Percentiles rank a stretch among this genome's conserved stretches.
Evolutionary conservation across 2,113 vertebrate species (phyloP).

Genomic region (Electrona antarctica): DNA sequence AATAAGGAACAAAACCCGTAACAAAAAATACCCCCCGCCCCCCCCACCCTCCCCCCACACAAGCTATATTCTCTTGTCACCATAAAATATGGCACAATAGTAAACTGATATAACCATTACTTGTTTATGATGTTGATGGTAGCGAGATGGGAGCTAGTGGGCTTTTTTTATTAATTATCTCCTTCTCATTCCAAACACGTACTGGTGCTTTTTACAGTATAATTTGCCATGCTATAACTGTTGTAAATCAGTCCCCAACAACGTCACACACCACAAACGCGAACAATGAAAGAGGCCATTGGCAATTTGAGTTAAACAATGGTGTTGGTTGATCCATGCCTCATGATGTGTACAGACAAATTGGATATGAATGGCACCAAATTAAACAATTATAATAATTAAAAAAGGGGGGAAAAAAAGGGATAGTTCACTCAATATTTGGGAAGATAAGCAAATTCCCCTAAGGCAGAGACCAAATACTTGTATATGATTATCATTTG

Average conservation of each 20-base stretch:
- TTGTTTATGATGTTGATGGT: slow-evolving; percentile 66
- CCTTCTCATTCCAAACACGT: slow-evolving; percentile 61
- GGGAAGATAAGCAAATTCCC: slow-evolving; percentile 20
- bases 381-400: background rate
- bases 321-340: slow-evolving; percentile 42
- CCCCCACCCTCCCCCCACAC: too few species aligned
- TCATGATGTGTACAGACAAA: slow-evolving; percentile 15
- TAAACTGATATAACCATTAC: slow-evolving; percentile 69
- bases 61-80: slow-evolving; percentile 62
- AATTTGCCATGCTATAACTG: slow-evolving; percentile 58
- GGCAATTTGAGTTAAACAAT: slow-evolving; percentile 44
- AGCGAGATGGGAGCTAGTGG: slow-evolving; percentile 19
- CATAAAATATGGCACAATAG: slow-evolving; percentile 63
- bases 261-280: slow-evolving; percentile 42
- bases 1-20: slow-evolving; percentile 63
- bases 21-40: slow-evolving; percentile 39
- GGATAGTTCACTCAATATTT: slow-evolving; percentile 20
- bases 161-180: background rate
- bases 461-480: slow-evolving; percentile 12
- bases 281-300: slow-evolving; percentile 42
- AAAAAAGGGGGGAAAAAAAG: slow-evolving; percentile 30
- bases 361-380: slow-evolving; percentile 12
- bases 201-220: slow-evolving; percentile 42
- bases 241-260: slow-evolving; percentile 68
- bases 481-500: background rate